Evolutionary conservation across 2,888 invertebrate species (phyloP), one percentile per base, ranked within the genome.

Genomic region (Diplazon laetatorius): DNA sequence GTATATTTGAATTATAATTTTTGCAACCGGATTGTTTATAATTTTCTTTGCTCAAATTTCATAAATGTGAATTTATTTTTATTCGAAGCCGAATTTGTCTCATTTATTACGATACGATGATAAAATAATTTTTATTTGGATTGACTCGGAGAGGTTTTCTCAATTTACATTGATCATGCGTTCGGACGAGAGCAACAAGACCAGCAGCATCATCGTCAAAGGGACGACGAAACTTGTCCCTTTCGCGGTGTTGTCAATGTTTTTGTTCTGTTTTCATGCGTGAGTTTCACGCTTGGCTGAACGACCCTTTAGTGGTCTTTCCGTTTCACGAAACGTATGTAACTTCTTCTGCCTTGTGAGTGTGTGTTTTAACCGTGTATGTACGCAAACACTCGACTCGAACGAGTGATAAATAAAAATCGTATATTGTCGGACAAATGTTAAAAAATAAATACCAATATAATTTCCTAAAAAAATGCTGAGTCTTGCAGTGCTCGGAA

Each of bases 291-390:
- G 84, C 86, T 83, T 82, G 84, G 81, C 82, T 87, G 87, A 87
- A 86, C 83, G 85, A 82, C 82, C 83, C 83, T 81, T 79, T 80
- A 57, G 83, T 84, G 82, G 84, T 86, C 85, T 85, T 88, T 88
- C 87, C 88, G 84, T 87, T 87, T 87, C 87, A 86, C 83, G 82
- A 87, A 86, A 86, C 88, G 86, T 82, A 85, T 68, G 81, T 57
- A 78, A 68, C 74, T 77, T 62, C 72, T 66, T 55, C 57, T 69
- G 69, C 52, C n/a, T n/a, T n/a, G n/a, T 60, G 25, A 75, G 78
- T 77, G 72, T 70, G 60, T 48, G 71, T 70, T 71, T 59, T n/a
- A n/a, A n/a, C n/a, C n/a, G n/a, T n/a, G n/a, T n/a, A n/a, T n/a
- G n/a, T n/a, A 76, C 70, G 65, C 76, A 66, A 70, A 70, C 78